Conservation (phyloP, 2,888 invertebrate species). For the Acleris sparsana region DNA sequence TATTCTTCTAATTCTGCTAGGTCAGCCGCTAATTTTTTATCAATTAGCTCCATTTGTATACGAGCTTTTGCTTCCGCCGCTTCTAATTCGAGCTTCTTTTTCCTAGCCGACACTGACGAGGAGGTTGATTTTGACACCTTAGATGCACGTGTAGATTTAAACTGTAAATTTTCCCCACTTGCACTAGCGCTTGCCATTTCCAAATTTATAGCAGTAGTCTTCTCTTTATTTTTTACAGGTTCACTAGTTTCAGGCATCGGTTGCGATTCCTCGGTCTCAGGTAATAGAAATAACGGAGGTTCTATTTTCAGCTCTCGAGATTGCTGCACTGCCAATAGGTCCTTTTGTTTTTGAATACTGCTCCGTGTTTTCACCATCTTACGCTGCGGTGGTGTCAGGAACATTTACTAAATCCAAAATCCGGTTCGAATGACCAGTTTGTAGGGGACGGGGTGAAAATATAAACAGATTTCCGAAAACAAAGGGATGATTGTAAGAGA, state of each 20-base stretch:
- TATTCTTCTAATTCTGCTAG: slow-evolving; percentile 15
- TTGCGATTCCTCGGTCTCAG: neutral
- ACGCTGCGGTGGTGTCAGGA: neutral
- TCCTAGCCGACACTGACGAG: neutral
- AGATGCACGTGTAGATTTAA: neutral
- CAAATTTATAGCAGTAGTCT: neutral
- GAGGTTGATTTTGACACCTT: neutral
- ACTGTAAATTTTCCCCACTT: neutral
- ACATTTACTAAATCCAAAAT: neutral
- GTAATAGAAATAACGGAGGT: neutral
- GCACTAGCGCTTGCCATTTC: neutral
- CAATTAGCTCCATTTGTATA: slow-evolving; percentile 28
- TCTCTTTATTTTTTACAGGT: neutral
- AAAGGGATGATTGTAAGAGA: neutral
- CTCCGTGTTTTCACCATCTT: slow-evolving; percentile 2
- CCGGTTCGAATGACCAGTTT: neutral
- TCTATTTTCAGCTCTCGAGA: neutral
- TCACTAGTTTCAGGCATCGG: neutral
- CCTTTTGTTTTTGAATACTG: slow-evolving; percentile 1
- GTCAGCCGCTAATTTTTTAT: slow-evolving; percentile 25
- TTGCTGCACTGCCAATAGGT: neutral
- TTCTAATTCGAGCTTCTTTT: slow-evolving; percentile 7
- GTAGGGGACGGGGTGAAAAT: neutral
- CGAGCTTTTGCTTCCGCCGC: slow-evolving; percentile 23
- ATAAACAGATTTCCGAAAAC: neutral